Base-by-base conservation (phyloP, 2,888 invertebrate species). In the Sinopyrophorus schimmeli region DNA sequence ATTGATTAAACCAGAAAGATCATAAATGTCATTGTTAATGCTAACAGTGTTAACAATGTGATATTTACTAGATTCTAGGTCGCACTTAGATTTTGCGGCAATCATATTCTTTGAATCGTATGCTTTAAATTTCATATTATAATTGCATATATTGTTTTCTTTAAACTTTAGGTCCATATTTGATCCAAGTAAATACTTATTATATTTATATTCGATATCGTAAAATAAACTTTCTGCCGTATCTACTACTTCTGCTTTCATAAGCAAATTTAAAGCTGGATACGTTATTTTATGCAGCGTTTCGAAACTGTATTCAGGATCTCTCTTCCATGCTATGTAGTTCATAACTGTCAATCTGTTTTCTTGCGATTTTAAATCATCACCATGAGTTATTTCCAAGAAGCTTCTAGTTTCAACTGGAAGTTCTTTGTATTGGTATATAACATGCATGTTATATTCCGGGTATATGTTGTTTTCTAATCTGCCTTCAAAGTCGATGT, bases 381-480 rank as follows among this genome's bases (percentile, higher is more conserved):
- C 70, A 0, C 86, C 84, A 62, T 86, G 84, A 14, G 78, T 69
- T 4, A 87, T 58, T 21, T 80, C 65, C 2, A 62, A 39, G 14
- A 27, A 48, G 27, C 54, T 62, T 9, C 63, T 62, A 14, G 57
- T 50, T 14, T 63, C 53, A 1, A 53, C 47, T 3, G 21, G 20
- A 10, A 54, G 42, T 1, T 28, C 35, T 12, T 41, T 56, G 12
- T 55, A 31, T 43, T 82, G 80, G 59, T 80, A 83, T 18, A 80
- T 77, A 3, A 84, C 16, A 41, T 77, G 79, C 66, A 86, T 81
- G 59, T 83, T 84, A 26, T 79, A 63, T 26, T 74, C 74, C 0
- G 82, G 83, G 59, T 83, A 82, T 34, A 82, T 69, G 1, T 77
- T 78, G 54, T 86, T 83, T 49, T 76, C n/a, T 70, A 47, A 83